Percentiles rank a stretch among this genome's conserved stretches.
Evolutionary conservation across 2,888 invertebrate species (phyloP).

Genomic region (Tipula helvola): DNA sequence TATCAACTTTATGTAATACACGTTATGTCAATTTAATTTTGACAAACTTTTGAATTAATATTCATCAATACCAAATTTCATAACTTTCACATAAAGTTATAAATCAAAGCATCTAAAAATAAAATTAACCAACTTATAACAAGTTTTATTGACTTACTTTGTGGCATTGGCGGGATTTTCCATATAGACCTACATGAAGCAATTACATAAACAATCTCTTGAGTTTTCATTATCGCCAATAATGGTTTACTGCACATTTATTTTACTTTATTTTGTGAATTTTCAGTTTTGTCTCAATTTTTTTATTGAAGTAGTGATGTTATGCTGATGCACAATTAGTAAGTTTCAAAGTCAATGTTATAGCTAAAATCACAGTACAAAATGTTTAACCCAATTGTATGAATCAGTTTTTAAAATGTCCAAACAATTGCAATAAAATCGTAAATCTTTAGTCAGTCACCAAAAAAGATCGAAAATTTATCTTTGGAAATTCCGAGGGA

Average conservation of each 20-base stretch:
- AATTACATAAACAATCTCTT: not conserved
- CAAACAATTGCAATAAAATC: not conserved
- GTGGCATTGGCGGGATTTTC: not conserved
- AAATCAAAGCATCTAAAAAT: not conserved
- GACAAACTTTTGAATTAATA: not conserved
- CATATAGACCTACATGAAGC: not conserved
- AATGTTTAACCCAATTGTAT: not conserved
- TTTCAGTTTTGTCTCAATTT: too few species aligned
- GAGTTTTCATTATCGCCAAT: not conserved
- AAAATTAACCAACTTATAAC: not conserved
- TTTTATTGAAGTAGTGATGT: too few species aligned
- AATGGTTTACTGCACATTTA: not conserved
- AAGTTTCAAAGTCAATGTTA: not conserved
- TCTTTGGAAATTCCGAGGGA: not conserved
- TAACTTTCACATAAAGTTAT: not conserved
- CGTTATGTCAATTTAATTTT: too few species aligned
- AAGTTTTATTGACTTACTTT: not conserved
- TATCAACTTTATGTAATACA: too few species aligned
- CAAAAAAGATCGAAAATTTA: not conserved
- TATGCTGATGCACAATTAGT: not conserved
- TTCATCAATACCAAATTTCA: not conserved
- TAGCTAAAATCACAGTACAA: not conserved
- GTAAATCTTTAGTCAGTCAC: not conserved
- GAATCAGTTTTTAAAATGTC: not conserved
- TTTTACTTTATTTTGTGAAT: not conserved